Evolutionary conservation across 2,888 invertebrate genomes (phyloP), one percentile per base, ranked within the genome.

Genomic region (Alloplasta piceator): DNA sequence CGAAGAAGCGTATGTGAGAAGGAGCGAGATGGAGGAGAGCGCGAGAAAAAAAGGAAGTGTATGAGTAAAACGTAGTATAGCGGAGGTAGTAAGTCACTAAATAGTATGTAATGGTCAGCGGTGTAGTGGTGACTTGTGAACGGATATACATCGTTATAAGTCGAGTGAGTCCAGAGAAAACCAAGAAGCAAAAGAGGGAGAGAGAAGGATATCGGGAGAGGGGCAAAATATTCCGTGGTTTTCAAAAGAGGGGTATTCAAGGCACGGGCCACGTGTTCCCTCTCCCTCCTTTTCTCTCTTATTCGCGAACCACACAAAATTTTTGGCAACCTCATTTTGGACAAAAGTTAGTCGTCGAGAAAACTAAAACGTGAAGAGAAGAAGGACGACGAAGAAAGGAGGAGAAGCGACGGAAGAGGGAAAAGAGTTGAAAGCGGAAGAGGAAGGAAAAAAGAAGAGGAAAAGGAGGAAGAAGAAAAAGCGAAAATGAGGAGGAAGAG

Each of bases 181-280:
- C 36, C 81, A 60, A 48, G 78, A 80, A 26, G 80, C 85, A 85
- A 85, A 84, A 84, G 80, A 80, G 68, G 70, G 82, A 75, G 74
- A 84, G 84, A 86, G 85, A 80, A 82, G 68, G 71, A 75, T 16
- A 75, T 83, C 10, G 52, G 55, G 64, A 63, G 66, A 77, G 73
- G 60, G 79, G 76, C 52, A 52, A 67, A 76, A 81, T 85, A 83
- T 82, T 83, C 84, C 86, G 56, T 43, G 56, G 38, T 41, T 60
- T 80, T 79, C 83, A 84, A 87, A 87, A 87, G 88, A 86, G 87
- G 86, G 88, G 86, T 88, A 52, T 56, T 26, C 43, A 12, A 52
- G 84, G 14, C 39, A 46, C 85, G 86, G 87, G 87, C 91, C 91
- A 90, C 91, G 91, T 90, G 91, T 90, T 90, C 52, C 48, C 64